Conservation (phyloP, 2,888 invertebrate species). For the Philopedon plagiatum region DNA sequence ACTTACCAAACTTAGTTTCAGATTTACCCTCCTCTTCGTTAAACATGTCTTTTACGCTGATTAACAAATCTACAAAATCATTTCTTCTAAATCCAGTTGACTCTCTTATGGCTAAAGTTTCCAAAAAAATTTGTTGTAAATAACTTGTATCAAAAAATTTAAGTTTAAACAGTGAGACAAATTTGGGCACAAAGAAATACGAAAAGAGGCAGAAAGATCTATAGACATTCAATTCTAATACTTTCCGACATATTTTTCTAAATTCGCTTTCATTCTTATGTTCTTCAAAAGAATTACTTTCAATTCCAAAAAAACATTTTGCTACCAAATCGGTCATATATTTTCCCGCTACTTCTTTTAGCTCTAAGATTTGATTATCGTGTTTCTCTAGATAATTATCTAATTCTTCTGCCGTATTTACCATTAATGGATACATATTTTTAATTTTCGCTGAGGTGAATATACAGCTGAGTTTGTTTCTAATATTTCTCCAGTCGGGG, state of each 20-base stretch:
- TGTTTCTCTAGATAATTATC: constrained; percentile 58
- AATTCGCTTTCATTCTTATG: constrained; percentile 64
- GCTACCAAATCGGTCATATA: constrained; percentile 70
- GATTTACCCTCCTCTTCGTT: constrained; percentile 50
- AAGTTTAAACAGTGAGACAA: constrained; percentile 63
- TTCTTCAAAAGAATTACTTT: constrained; percentile 64
- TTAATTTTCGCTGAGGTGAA: constrained; percentile 72
- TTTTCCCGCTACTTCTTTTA: constrained; percentile 63
- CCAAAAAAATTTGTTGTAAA: constrained; percentile 62
- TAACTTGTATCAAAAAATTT: constrained; percentile 63
- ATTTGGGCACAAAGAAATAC: constrained; percentile 62
- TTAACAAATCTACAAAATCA: constrained; percentile 69
- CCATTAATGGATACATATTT: constrained; percentile 70
- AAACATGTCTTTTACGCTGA: constrained; percentile 62
- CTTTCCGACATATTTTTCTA: constrained; percentile 62
- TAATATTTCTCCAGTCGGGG: constrained; percentile 71
- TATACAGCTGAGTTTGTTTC: constrained; percentile 71
- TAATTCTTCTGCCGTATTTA: constrained; percentile 64
- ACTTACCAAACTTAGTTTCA: constrained; percentile 53
- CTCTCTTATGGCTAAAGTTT: constrained; percentile 62
- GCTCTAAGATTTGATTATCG: constrained; percentile 56
- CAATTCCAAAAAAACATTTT: constrained; percentile 69
- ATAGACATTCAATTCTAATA: constrained; percentile 62
- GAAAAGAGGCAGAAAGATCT: constrained; percentile 60
- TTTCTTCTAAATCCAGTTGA: constrained; percentile 61